These are phyloP conservation scores for Drosophila busckii DNA, from an alignment of 1,140 invertebrate genomes.

Conservation along the genomic window DNA sequence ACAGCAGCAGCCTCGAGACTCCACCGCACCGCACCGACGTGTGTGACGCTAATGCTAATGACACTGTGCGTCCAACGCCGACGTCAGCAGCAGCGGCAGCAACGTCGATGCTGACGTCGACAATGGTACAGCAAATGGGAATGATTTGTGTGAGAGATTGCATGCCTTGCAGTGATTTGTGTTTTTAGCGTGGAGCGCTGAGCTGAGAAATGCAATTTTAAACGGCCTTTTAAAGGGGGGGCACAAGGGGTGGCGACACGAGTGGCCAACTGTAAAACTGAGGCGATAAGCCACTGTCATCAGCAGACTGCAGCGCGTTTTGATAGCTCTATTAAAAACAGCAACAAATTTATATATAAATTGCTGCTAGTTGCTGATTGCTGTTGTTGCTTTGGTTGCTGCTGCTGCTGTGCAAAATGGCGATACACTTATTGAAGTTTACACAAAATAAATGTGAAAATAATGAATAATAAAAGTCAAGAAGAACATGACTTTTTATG, in stretches of 20 bases:
- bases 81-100: background rate
- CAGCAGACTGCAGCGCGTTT: conserved; percentile 51
- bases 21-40: conserved; percentile 28
- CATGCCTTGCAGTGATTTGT: conserved; percentile 73
- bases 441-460: conserved; percentile 66
- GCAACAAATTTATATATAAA: no score
- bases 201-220: conserved; percentile 76
- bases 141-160: conserved; percentile 76
- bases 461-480: conserved; percentile 77
- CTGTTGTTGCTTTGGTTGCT: background rate
- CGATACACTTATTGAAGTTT: conserved; percentile 34
- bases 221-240: conserved; percentile 72
- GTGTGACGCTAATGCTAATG: conserved; percentile 74
- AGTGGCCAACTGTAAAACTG: conserved; percentile 28
- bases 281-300: conserved; percentile 72
- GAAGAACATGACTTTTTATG: conserved; percentile 66
- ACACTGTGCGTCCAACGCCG: conserved; percentile 54
- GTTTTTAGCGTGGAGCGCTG: no score
- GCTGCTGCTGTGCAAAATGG: conserved; percentile 13
- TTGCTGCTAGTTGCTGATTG: background rate
- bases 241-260: conserved; percentile 10
- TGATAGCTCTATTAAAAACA: conserved; percentile 69
- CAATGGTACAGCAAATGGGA: conserved; percentile 55
- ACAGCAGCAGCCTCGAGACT: background rate
- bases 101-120: background rate